Evolutionary conservation across 2,797 vertebrate species (phyloP).

Genomic region (Amphiprion clarkii): DNA sequence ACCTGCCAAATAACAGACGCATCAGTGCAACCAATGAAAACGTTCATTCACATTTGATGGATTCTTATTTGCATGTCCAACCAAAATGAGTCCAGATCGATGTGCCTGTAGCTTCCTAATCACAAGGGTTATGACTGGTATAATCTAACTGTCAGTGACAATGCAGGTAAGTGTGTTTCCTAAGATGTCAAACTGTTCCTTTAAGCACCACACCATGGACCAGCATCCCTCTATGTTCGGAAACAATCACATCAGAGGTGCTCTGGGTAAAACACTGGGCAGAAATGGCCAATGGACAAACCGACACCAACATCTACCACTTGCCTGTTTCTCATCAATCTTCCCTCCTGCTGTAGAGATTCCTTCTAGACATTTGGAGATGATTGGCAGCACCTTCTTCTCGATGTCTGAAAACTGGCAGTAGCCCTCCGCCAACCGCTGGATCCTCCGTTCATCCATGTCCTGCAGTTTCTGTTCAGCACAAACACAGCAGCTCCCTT

Average conservation of each 20-base stretch:
- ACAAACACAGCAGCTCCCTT: constrained; percentile 1
- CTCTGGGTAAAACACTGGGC: neutral
- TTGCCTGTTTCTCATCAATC: constrained; percentile 89
- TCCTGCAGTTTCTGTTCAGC: constrained; percentile 92
- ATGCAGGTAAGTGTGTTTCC: too few relatives aligned
- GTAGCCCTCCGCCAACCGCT: constrained; percentile 91
- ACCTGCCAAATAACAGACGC: too few relatives aligned
- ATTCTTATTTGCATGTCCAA: too few relatives aligned
- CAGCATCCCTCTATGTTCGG: neutral
- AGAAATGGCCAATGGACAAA: neutral
- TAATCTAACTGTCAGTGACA: too few relatives aligned
- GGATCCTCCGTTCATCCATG: constrained; percentile 94
- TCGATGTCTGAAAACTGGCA: constrained; percentile 93
- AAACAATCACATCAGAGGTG: neutral
- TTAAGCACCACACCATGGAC: neutral
- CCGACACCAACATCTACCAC: neutral
- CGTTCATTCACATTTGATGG: too few relatives aligned
- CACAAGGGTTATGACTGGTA: too few relatives aligned
- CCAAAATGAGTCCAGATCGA: too few relatives aligned
- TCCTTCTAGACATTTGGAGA: constrained; percentile 94
- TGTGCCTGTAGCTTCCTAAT: too few relatives aligned
- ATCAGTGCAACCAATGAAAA: too few relatives aligned
- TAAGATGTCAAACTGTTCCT: too few relatives aligned
- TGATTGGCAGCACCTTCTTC: constrained; percentile 92
- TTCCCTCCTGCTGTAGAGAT: constrained; percentile 90